Conservation (phyloP, 2,797 vertebrate genomes). For the Tauraco hartlaubi region DNA sequence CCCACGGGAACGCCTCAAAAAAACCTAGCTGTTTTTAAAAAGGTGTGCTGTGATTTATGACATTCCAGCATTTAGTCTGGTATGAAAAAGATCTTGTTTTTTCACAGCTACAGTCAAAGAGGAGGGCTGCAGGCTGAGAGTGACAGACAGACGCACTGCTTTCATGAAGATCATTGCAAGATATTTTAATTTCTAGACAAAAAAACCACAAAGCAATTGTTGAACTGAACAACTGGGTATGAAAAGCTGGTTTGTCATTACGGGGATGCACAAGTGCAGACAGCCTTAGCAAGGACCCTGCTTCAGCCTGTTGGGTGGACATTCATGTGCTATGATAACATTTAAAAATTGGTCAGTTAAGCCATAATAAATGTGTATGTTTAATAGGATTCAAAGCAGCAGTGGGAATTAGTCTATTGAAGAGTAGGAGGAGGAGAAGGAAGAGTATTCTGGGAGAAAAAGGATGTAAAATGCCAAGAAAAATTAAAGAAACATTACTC, state of each 20-base stretch:
- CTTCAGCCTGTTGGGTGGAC: not conserved
- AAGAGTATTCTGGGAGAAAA: not conserved
- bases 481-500: not conserved
- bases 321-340: not conserved
- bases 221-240: not conserved
- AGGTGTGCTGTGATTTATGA: not conserved
- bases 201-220: rapidly evolving
- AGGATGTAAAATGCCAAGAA: not conserved
- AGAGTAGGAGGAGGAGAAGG: not conserved
- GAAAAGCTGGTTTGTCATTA: not conserved
- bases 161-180: not conserved
- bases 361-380: not conserved
- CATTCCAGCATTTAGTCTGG: not conserved
- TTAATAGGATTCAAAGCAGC: not conserved
- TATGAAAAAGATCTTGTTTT: not conserved
- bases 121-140: not conserved
- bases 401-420: not conserved
- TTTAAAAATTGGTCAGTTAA: not conserved
- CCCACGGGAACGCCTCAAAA: rapidly evolving
- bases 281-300: not conserved
- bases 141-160: not conserved
- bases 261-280: not conserved
- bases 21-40: not conserved
- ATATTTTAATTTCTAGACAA: not conserved
- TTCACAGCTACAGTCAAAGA: not conserved